Conservation (phyloP, 2,797 vertebrate species). For the Lophotriccus pileatus region DNA sequence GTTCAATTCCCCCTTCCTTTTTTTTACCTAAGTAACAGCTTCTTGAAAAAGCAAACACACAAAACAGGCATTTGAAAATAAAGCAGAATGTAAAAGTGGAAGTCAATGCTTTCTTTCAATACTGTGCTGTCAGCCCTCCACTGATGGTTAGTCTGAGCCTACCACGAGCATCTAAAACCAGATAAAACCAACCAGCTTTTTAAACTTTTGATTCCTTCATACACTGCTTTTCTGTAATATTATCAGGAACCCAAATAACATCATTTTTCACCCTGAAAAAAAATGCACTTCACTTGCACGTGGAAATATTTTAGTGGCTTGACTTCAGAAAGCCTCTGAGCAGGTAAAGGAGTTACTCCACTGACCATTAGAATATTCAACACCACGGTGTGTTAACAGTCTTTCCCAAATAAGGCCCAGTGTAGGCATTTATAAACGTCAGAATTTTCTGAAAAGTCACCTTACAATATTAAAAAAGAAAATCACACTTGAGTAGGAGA, state of each 20-base stretch:
- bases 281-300: neutral
- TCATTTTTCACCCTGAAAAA: neutral
- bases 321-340: neutral
- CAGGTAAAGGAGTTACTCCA: neutral
- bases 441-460: neutral
- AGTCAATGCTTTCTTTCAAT: neutral
- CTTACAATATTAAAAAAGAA: neutral
- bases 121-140: neutral
- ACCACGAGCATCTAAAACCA: neutral
- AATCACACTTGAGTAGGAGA: neutral
- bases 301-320: neutral
- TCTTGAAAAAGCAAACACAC: neutral
- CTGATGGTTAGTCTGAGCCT: neutral
- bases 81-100: neutral
- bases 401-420: neutral
- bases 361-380: neutral
- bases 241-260: neutral
- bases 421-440: neutral
- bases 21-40: neutral
- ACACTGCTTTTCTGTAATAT: neutral
- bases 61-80: neutral
- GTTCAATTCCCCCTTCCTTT: neutral
- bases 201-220: neutral
- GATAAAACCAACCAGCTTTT: neutral
- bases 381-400: neutral